Evolutionary conservation across 2,113 vertebrate species (phyloP), one percentile per base, ranked within the genome.

Genomic region (Myocastor coypus): DNA sequence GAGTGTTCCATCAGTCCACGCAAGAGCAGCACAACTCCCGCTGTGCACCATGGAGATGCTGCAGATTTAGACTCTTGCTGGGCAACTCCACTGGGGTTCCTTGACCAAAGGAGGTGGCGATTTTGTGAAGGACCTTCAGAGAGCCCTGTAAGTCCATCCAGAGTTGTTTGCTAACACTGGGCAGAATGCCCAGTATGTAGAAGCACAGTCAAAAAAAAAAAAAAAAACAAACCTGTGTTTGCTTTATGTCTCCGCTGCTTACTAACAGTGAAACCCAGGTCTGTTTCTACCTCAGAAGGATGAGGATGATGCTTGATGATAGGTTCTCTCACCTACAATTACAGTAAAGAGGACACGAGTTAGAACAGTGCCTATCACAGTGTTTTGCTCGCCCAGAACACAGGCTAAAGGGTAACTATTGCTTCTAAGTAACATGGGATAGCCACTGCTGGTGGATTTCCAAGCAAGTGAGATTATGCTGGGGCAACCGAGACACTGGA

Each of bases 241-340:
- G 84, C 37, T 66, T 61, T 37, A 64, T 85, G 37, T 19, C 40
- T 95, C 50, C 17, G 24, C 24, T 59, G 20, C 26, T 95, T 12
- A 57, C 34, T 17, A 42, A 50, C 50, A 57, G 59, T 83, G 81
- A 95, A 20, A 69, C 61, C 61, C 5, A 5, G 13, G 55, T 40
- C 55, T 83, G 52, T 83, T 75, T 69, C 52, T 94, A 63, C 69
- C 57, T 66, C 3, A 50, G 34, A 87, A 89, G 63, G 87, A 77
- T 46, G 73, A 28, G 13, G 40, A 28, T 16, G 40, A 30, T 46
- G 42, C 13, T 46, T 46, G 40, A 46, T 16, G 24, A 28, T 46
- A 42, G 7, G 42, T 61, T 64, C 6, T 84, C 32, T 46, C 66
- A 55, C 20, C 64, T 84, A 50, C 46, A 75, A 34, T 61, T 61